Percentiles rank a stretch among this genome's conserved stretches.
These are phyloP conservation scores for Corythornis vintsioides DNA, from an alignment of 2,113 vertebrate species.

Conservation along the genomic window DNA sequence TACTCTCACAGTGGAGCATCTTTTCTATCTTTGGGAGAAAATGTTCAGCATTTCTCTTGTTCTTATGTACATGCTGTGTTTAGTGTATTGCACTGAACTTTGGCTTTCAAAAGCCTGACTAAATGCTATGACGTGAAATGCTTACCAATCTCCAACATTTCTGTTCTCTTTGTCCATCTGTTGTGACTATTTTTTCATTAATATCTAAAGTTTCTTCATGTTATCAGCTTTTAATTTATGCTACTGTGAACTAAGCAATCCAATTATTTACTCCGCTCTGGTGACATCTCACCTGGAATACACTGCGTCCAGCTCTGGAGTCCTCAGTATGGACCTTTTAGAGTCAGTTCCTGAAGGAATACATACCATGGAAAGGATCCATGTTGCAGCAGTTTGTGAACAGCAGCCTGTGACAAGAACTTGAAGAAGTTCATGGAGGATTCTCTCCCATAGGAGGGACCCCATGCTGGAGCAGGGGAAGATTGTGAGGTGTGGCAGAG, in stretches of 20 bases:
- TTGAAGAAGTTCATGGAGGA: background rate
- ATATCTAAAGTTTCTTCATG: background rate
- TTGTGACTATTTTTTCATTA: background rate
- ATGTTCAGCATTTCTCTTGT: background rate
- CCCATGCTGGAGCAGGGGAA: background rate
- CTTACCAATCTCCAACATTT: background rate
- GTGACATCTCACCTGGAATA: background rate
- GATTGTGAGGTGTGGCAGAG: background rate
- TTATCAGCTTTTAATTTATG: background rate
- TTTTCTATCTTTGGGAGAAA: background rate
- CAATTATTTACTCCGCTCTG: background rate
- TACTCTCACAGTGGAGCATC: background rate
- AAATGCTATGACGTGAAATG: background rate
- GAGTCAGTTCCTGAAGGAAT: background rate
- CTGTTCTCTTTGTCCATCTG: background rate
- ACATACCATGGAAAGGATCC: background rate
- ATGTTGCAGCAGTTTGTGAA: background rate
- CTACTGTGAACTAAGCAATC: background rate
- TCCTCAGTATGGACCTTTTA: background rate
- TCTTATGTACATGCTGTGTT: background rate
- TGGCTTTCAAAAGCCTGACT: background rate
- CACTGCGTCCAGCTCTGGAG: background rate
- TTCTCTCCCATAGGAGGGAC: rapidly evolving
- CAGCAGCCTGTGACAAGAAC: background rate
- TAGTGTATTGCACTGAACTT: background rate